Conservation (phyloP, 2,113 vertebrate genomes). For the Brachirus orientalis region DNA sequence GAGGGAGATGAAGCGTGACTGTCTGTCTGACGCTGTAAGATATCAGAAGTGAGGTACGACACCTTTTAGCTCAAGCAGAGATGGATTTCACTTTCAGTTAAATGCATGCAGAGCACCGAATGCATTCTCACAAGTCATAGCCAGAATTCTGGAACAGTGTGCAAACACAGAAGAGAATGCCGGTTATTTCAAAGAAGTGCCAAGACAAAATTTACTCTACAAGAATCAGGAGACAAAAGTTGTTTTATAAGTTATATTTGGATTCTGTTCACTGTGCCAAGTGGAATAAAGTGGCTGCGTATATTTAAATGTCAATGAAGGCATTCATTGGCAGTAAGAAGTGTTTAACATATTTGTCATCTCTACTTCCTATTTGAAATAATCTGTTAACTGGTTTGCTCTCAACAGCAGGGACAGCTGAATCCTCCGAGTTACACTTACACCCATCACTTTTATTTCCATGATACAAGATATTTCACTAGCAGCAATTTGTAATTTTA, state of each 20-base stretch:
- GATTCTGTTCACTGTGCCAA: not conserved
- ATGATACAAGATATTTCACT: not conserved
- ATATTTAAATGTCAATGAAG: constrained; percentile 3
- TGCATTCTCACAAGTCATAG: not conserved
- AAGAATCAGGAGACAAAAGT: not conserved
- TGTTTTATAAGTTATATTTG: not conserved
- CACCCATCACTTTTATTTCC: not conserved
- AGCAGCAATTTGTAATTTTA: not conserved
- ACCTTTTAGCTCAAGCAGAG: not conserved
- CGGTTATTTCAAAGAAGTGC: constrained; percentile 1
- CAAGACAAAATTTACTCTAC: constrained; percentile 5
- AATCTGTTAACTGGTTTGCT: too few relatives aligned
- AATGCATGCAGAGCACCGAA: not conserved
- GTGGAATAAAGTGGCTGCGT: not conserved
- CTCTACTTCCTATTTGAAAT: constrained; percentile 1
- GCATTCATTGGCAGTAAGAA: not conserved
- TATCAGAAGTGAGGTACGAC: constrained; percentile 6
- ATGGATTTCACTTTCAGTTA: not conserved
- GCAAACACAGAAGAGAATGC: not conserved
- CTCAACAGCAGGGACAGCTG: too few relatives aligned
- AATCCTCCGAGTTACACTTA: not conserved
- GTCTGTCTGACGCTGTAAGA: not conserved
- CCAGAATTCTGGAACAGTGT: not conserved
- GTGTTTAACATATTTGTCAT: not conserved
- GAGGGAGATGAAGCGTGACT: too few relatives aligned